Base-by-base conservation (phyloP, 2,888 invertebrate species). In the Drosophila bunnanda region DNA sequence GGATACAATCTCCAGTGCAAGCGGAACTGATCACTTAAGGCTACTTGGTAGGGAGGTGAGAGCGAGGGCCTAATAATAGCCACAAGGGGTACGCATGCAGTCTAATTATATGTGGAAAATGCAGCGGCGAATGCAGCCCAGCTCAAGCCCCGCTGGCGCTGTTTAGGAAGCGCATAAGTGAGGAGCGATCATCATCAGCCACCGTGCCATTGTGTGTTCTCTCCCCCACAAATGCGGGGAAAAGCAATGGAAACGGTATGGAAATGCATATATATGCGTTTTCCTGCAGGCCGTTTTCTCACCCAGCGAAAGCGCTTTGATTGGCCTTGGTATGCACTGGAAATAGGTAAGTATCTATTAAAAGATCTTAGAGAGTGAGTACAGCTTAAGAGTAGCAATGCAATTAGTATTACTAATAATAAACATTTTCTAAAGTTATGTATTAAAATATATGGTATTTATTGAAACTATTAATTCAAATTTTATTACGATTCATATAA, bases 11-110 rank as follows among this genome's bases (percentile, higher is more conserved):
- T 66, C 53, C 66, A 60, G 55, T 59, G 65, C 84, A 72, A 84
- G 72, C 85, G 85, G 85, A 86, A 89, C 89, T 84, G 72, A 82
- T 55, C 88, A 86, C 89, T 86, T 86, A 76, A 78, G 84, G 77
- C 75, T 65, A 52, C 39, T 36, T 15, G n/a, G 13, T n/a, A 20
- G 64, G 41, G 44, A 28, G 48, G 20, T 48, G 36, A 44, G 17
- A 22, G 39, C 28, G 39, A 15, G 25, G 2, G 22, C 39, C 85
- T 85, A 87, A 87, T 80, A 85, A 84, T 86, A 84, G 70, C 46
- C 76, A 58, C 70, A 67, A 73, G 81, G 81, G 89, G 79, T 77
- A 77, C 67, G 69, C 65, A 70, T 62, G 62, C 48, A 41, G 56
- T 74, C 72, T 78, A 83, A 81, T 79, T 79, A 78, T 82, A 76